A percentile compares a stretch with the other conserved stretches of the same genome.
These are phyloP conservation scores for Cyanistes caeruleus DNA, from an alignment of 2,113 vertebrate genomes.

Conservation along the genomic window DNA sequence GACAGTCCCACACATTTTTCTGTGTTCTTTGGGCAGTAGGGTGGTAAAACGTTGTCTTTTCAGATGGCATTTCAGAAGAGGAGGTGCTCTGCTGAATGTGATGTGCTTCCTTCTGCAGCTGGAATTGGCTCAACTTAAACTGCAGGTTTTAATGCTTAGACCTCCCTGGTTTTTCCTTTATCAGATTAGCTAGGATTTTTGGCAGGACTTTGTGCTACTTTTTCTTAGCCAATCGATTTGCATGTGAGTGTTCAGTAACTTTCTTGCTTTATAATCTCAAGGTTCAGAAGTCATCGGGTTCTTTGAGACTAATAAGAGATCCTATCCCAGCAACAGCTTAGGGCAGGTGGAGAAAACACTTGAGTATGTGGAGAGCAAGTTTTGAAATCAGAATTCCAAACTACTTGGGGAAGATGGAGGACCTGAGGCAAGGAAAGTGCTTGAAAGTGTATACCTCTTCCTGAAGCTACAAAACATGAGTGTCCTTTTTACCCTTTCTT, in stretches of 20 bases:
- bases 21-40: neutral
- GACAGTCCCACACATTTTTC: neutral
- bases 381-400: neutral
- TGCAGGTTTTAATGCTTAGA: neutral
- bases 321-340: neutral
- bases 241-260: constrained; percentile 39
- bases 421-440: neutral
- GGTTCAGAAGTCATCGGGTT: constrained; percentile 5
- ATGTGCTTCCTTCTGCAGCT: neutral
- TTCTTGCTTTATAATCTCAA: constrained; percentile 58
- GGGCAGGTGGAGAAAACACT: accelerated
- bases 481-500: neutral
- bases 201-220: constrained; percentile 69
- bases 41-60: neutral
- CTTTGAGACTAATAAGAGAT: neutral
- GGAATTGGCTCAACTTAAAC: neutral
- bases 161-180: constrained; percentile 36
- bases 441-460: neutral
- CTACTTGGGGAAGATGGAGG: neutral
- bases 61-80: neutral
- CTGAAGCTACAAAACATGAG: neutral
- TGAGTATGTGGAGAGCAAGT: neutral
- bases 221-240: constrained; percentile 55
- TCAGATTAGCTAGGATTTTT: constrained; percentile 68
- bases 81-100: neutral